Base-by-base conservation (phyloP, 2,888 invertebrate species). In the Dynastes maya region DNA sequence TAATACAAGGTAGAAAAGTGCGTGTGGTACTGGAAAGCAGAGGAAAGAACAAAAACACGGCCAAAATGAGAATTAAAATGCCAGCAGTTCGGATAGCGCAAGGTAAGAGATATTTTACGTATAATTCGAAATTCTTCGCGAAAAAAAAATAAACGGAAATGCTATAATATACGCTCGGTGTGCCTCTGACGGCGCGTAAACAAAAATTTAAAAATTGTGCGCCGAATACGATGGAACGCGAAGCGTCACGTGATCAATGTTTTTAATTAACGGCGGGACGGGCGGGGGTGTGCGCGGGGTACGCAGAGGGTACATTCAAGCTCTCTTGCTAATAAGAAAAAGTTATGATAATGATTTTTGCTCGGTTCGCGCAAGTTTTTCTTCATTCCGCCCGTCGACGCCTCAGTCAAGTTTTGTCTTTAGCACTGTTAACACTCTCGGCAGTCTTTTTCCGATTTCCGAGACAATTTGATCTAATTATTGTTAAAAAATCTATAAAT, bases 11-110 rank as follows among this genome's bases (percentile, higher is more conserved):
- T 78, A 78, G 77, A 70, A 61, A 55, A 67, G 37, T 67, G 71
- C 16, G 55, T 55, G 55, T 16, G 55, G 3, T n/a, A 16, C 16
- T 11, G n/a, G n/a, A 55, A 16, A 16, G 8, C 55, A 55, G 55
- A 55, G 55, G 9, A 37, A 58, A 55, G 22, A 37, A 27, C 53
- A 53, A 8, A 71, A 78, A 64, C 58, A 22, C 72, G 72, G 86
- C 83, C 95, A 96, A 94, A 93, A 97, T 97, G 97, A 95, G 97
- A 96, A 97, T 96, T 92, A 97, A 97, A 94, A 97, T 96, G 96
- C 97, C 96, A 91, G 97, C 97, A 90, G 96, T 96, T 92, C 94
- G 96, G 92, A 97, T 97, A 93, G 96, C 96, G 92, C 96, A 97
- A 96, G 97, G 97, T 96, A 92, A 93, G 93, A 89, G 76, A 72